Base-by-base conservation (phyloP, 2,113 vertebrate species). In the Eidolon helvum region DNA sequence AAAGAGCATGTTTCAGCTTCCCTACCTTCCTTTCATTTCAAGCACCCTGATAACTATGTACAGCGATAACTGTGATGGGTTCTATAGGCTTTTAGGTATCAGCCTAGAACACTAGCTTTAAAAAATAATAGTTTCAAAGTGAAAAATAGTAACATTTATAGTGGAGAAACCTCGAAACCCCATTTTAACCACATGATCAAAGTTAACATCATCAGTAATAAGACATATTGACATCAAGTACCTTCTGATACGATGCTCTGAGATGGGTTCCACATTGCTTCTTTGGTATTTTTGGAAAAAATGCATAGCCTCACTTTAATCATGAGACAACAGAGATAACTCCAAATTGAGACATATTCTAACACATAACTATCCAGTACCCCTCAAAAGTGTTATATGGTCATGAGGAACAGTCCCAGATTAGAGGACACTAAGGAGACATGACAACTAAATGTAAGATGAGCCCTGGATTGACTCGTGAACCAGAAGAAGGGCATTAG, bases 91-190 rank as follows among this genome's bases (percentile, higher is more conserved):
- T 72, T 66, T 35, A 21, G 28, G 11, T 38, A 40, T 53, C 89
- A 75, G 40, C n/a, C 40, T 85, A n/a, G 48, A 61, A 69, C 3
- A 12, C 30, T 19, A 18, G 14, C n/a, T 86, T 87, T 95, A 38
- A 61, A 82, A 94, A 77, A 79, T 43, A 57, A 82, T 14, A 7
- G 35, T 77, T 93, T 61, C 43, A 94, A 89, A 95, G 48, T n/a
- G 83, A 59, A 82, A 71, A 91, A 55, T 0, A 74, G 40, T 63
- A 68, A 82, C 53, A 72, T 82, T 68, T 80, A 53, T 18, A 45
- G 9, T 59, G 19, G 40, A 72, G 24, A 86, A 85, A 82, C 12
- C 48, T 63, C 21, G 57, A 90, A 9, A 65, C 35, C 88, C 9
- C 15, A 30, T 24, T 82, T 66, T 38, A 77, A 48, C 2, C 28